These are phyloP conservation scores for Hylyphantes graminicola DNA, from an alignment of 1,140 invertebrate species.

Conservation along the genomic window DNA sequence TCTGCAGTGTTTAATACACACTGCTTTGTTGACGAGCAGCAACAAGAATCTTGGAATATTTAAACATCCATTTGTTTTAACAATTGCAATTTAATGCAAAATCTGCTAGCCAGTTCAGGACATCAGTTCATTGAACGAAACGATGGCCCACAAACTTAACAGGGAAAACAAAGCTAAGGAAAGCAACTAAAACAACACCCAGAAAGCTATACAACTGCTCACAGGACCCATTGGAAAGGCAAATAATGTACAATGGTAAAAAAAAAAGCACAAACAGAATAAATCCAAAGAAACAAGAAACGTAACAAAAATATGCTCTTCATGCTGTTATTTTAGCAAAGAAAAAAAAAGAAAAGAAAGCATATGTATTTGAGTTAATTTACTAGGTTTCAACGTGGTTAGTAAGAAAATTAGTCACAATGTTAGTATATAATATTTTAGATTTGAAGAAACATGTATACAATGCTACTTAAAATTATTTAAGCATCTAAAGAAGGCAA, in stretches of 20 bases:
- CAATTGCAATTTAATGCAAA: too few relatives aligned
- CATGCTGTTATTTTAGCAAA: slow-evolving; percentile 23
- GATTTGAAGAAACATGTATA: too few relatives aligned
- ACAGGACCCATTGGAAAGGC: slow-evolving; percentile 2
- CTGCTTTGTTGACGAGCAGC: slow-evolving; percentile 29
- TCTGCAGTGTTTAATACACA: slow-evolving; percentile 59
- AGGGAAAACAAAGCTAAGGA: slow-evolving; percentile 3
- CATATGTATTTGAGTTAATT: not conserved
- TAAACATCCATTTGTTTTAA: too few relatives aligned
- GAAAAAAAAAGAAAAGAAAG: slow-evolving; percentile 3
- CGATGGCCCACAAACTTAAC: too few relatives aligned
- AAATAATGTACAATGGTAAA: slow-evolving; percentile 12
- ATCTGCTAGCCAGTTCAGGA: too few relatives aligned
- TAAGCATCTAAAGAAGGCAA: slow-evolving; percentile 1
- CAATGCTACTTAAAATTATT: too few relatives aligned
- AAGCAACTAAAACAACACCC: slow-evolving; percentile 10
- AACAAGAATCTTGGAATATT: not conserved
- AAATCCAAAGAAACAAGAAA: not conserved
- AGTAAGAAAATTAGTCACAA: too few relatives aligned
- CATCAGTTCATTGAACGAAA: not conserved
- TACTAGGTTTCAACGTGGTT: too few relatives aligned
- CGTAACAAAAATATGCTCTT: not conserved
- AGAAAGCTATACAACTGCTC: slow-evolving; percentile 15
- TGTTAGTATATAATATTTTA: too few relatives aligned
- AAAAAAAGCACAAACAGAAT: not conserved